Conservation (phyloP, 2,888 invertebrate genomes). For the Torymus tubicola region DNA sequence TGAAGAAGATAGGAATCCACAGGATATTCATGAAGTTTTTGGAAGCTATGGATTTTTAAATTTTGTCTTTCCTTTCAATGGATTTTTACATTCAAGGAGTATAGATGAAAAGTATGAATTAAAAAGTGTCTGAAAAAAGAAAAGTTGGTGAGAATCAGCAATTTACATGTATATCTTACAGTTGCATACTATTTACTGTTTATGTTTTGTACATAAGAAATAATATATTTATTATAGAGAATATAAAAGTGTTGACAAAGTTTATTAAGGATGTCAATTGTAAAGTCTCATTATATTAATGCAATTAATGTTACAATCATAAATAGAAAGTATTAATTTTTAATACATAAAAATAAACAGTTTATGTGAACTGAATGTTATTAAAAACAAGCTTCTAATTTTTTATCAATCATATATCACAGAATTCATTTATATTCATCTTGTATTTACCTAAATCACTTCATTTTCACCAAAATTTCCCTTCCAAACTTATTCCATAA, state of each 20-base stretch:
- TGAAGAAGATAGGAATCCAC: slow-evolving; percentile 61
- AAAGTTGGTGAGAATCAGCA: slow-evolving; percentile 36
- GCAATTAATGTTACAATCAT: neutral
- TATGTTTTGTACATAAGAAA: slow-evolving; percentile 36
- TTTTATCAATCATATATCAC: neutral
- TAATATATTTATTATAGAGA: slow-evolving; percentile 33
- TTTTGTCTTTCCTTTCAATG: slow-evolving; percentile 69
- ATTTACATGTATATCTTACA: neutral
- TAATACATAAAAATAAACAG: slow-evolving; percentile 16
- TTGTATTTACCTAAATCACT: neutral
- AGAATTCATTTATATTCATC: slow-evolving; percentile 2
- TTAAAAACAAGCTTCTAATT: neutral
- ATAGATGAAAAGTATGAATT: slow-evolving; percentile 62
- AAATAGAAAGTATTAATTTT: slow-evolving; percentile 24
- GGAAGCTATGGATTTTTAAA: slow-evolving; percentile 69
- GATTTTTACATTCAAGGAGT: slow-evolving; percentile 63
- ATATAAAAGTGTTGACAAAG: neutral
- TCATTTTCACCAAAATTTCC: slow-evolving; percentile 30
- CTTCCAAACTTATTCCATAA: slow-evolving; percentile 14
- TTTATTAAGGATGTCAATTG: slow-evolving; percentile 18
- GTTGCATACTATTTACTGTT: slow-evolving; percentile 22
- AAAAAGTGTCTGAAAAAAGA: slow-evolving; percentile 60
- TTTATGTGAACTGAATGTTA: neutral
- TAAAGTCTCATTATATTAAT: slow-evolving; percentile 20
- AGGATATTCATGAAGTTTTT: slow-evolving; percentile 66